A percentile compares a stretch with the other conserved stretches of the same genome.
phyloP scores from a whole-genome alignment of 2,888 invertebrate genomes.

The Machimus atricapillus region DNA sequence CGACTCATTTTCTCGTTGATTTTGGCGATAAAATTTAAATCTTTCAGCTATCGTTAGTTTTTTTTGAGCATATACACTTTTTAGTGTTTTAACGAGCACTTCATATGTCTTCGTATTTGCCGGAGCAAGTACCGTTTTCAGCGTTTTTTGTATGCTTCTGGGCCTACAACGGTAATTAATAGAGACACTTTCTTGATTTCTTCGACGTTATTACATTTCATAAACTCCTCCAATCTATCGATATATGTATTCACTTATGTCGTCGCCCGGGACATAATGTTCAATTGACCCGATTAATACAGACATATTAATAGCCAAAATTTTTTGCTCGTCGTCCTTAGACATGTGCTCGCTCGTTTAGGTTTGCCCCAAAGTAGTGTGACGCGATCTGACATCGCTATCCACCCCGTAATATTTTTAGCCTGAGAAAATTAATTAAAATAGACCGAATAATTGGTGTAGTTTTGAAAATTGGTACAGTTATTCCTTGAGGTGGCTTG shows the following conservation, averaged over 20 bases:
- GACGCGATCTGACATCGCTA: too few species aligned
- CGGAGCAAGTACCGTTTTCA: constrained; percentile 1
- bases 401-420: too few species aligned
- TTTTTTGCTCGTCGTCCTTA: too few species aligned
- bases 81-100: not conserved
- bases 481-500: too few species aligned
- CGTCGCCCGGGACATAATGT: constrained; percentile 7
- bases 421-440: too few species aligned
- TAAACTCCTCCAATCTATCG: not conserved
- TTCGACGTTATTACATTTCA: not conserved
- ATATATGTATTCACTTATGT: not conserved
- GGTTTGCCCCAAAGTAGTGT: too few species aligned
- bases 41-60: constrained; percentile 5
- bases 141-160: constrained; percentile 17
- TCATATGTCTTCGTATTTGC: not conserved
- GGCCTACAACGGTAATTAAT: not conserved
- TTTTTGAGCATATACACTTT: not conserved
- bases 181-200: not conserved
- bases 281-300: too few species aligned
- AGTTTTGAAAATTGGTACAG: too few species aligned
- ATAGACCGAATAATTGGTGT: too few species aligned
- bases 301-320: too few species aligned
- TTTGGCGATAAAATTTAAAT: not conserved
- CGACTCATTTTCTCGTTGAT: too few species aligned
- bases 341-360: too few species aligned